Percentiles rank a stretch among this genome's conserved stretches.
phyloP scores from a whole-genome alignment of 2,888 invertebrate species.

The Anarsia innoxiella region DNA sequence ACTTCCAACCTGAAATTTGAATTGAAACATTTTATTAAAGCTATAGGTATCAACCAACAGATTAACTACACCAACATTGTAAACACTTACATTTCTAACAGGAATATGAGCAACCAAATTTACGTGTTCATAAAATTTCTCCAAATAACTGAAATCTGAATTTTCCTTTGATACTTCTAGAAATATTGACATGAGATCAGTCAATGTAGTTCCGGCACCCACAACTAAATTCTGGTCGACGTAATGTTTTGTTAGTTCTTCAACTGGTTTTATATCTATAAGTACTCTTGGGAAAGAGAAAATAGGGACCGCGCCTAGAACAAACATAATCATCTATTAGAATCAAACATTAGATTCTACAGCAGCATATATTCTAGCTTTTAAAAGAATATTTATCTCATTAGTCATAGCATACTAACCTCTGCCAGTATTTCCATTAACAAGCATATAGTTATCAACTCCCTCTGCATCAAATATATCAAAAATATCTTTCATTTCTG shows the following conservation, averaged over 20 bases:
- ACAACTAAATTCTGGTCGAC: slow-evolving; percentile 64
- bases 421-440: slow-evolving; percentile 83
- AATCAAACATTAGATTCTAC: too few species aligned
- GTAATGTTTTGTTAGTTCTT: slow-evolving; percentile 66
- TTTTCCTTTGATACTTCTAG: slow-evolving; percentile 24
- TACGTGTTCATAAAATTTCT: slow-evolving; percentile 73
- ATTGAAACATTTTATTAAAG: too few species aligned
- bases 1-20: slow-evolving; percentile 66
- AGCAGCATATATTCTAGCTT: not conserved
- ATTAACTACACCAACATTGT: not conserved
- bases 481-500: slow-evolving; percentile 65
- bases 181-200: slow-evolving; percentile 61
- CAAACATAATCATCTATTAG: too few species aligned
- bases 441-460: slow-evolving; percentile 71
- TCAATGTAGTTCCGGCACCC: slow-evolving; percentile 72
- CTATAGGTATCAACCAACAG: too few species aligned
- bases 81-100: slow-evolving; percentile 76
- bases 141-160: slow-evolving; percentile 69
- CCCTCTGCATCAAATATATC: slow-evolving; percentile 57
- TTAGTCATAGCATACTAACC: slow-evolving; percentile 46
- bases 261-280: slow-evolving; percentile 78
- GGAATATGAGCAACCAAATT: slow-evolving; percentile 78
- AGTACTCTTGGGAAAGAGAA: slow-evolving; percentile 65
- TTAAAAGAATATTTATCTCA: not conserved
- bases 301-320: slow-evolving; percentile 60